Base-by-base conservation (phyloP, 2,113 vertebrate genomes). In the Hiodon tergisus region DNA sequence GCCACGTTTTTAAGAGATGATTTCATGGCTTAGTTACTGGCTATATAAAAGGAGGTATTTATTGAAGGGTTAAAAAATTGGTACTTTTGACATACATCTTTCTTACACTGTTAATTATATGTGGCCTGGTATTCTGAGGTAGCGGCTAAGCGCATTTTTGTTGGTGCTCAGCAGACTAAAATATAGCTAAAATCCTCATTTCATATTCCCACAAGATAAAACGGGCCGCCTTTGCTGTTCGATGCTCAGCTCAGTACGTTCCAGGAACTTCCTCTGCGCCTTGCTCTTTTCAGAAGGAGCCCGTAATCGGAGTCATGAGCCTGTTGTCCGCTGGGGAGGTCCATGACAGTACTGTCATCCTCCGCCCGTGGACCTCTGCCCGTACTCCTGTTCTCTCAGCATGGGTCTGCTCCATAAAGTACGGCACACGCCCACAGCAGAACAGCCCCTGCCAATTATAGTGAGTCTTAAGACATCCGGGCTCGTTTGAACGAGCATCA, bases 281-380 rank as follows among this genome's bases (percentile, higher is more conserved):
- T 73, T 63, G 62, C 51, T 55, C 72, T 11, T 31, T 17, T 47
- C 51, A 67, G 53, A 68, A 62, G 17, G 50, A 75, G 8, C 73
- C 54, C 68, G 14, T 60, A 73, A 73, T 68, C 14, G 59, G 63
- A 46, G 72, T 66, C 61, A 54, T 17, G 50, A 52, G 63, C 50
- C 67, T 74, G 54, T 65, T 68, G 53, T 59, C 67, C 59, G 46
- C 59, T 65, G 62, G 62, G 31, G 61, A 53, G 50, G 17, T 52
- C 74, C 47, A 31, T 55, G 67, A 62, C 48, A 55, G 48, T 11
- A 71, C 67, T 55, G 16, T 59, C 46, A 14, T 60, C 50, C 9
- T 61, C 47, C 63, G 51, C 63, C 58, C 59, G 58, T 69, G 16
- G 47, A 61, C 65, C 14, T 57, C 46, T 55, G 31, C 31, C 31